Evolutionary conservation across 37 sponge, comb jelly and placozoan species (phyloP).

Genomic region (Mnemiopsis leidyi): DNA sequence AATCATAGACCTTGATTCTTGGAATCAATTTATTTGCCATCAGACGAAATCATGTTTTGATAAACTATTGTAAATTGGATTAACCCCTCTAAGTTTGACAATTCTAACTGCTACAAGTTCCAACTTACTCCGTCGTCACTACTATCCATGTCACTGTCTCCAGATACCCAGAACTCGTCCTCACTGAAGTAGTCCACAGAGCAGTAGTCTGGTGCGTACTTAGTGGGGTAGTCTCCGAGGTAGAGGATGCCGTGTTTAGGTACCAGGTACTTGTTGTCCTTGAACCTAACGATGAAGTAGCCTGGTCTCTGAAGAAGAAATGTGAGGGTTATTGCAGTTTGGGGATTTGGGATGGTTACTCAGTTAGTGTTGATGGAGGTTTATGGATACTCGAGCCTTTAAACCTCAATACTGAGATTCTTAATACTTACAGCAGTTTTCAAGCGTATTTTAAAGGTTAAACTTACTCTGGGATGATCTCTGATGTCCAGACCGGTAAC

Average conservation of each 20-base stretch:
- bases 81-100: too few species aligned
- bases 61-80: too few species aligned
- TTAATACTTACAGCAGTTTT: too few species aligned
- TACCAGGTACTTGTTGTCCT: conserved; percentile 2
- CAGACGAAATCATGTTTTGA: too few species aligned
- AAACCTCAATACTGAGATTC: too few species aligned
- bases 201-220: conserved; percentile 4
- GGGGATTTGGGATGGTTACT: too few species aligned
- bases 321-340: too few species aligned
- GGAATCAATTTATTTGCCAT: not conserved
- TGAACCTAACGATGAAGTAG: conserved; percentile 7
- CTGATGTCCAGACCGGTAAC: conserved; percentile 2
- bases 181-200: not conserved
- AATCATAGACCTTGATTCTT: not conserved
- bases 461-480: conserved; percentile 37
- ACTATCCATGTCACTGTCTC: not conserved
- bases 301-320: not conserved
- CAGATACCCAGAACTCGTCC: conserved; percentile 18
- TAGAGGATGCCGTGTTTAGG: conserved; percentile 5
- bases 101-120: too few species aligned
- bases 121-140: not conserved
- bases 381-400: too few species aligned
- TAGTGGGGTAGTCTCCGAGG: conserved; percentile 39
- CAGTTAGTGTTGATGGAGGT: too few species aligned
- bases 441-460: too few species aligned